Conservation (phyloP, 92 coral and sea anemone genomes). For the Porites evermanni region DNA sequence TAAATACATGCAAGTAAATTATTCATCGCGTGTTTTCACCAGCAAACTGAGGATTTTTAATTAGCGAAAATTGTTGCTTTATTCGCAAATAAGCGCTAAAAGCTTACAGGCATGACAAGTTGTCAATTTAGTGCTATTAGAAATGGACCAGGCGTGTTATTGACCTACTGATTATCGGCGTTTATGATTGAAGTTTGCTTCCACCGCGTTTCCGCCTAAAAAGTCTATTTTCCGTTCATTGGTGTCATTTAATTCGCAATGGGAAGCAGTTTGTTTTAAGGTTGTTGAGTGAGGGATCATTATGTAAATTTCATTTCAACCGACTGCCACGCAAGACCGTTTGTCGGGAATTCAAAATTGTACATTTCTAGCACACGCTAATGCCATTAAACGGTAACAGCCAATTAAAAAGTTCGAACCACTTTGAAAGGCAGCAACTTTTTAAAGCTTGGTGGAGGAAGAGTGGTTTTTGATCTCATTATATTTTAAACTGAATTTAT, state of each 20-base stretch:
- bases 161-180: neutral
- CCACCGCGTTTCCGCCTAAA: neutral
- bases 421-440: no score
- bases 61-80: conserved; percentile 20
- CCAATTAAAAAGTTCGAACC: no score
- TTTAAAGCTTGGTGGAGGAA: no score
- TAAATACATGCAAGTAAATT: neutral
- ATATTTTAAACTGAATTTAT: no score
- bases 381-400: no score
- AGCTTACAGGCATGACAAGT: no score
- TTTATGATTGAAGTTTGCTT: neutral
- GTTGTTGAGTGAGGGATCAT: neutral
- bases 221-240: neutral
- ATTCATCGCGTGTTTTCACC: conserved; percentile 7
- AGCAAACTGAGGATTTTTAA: neutral
- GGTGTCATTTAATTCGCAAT: neutral
- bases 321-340: neutral
- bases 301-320: neutral
- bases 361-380: no score
- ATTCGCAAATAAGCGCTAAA: neutral
- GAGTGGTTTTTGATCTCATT: no score
- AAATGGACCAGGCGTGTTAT: neutral
- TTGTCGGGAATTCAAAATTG: neutral
- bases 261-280: conserved; percentile 11
- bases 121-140: neutral